A percentile compares a stretch with the other conserved stretches of the same genome.
Conservation (phyloP, 2,113 vertebrate species). For the Puma concolor region DNA sequence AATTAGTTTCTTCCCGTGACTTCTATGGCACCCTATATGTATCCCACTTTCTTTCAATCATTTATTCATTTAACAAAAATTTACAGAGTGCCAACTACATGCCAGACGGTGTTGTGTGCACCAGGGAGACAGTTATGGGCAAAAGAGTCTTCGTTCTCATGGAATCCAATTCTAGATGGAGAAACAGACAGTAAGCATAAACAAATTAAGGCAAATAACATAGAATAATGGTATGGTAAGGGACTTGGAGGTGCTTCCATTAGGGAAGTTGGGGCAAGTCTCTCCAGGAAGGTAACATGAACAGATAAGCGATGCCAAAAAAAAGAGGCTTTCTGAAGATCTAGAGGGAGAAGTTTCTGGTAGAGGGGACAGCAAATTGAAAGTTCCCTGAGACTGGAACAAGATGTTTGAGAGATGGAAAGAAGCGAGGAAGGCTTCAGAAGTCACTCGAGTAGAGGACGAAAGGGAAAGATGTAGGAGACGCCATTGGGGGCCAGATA, state of each 20-base stretch:
- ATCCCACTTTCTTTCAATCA: not conserved
- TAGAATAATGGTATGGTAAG: not conserved
- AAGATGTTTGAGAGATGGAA: not conserved
- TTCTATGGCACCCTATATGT: not conserved
- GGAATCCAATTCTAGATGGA: not conserved
- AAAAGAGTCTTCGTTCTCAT: not conserved
- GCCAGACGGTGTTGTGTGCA: not conserved
- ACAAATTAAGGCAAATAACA: not conserved
- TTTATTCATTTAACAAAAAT: not conserved
- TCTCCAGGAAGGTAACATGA: not conserved
- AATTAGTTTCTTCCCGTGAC: not conserved
- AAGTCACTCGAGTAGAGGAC: not conserved
- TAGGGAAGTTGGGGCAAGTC: not conserved
- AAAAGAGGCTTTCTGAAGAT: not conserved
- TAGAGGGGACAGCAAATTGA: not conserved
- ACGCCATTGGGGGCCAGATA: not conserved
- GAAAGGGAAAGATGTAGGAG: not conserved
- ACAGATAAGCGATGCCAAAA: not conserved
- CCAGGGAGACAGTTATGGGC: not conserved
- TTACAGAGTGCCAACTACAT: not conserved
- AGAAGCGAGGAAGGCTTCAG: not conserved
- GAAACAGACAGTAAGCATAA: not conserved
- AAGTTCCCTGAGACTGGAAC: not conserved
- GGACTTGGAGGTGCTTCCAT: not conserved
- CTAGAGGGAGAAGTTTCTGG: not conserved